phyloP scores from a whole-genome alignment of 2,888 invertebrate species.

The Drosophila sordidapex region DNA sequence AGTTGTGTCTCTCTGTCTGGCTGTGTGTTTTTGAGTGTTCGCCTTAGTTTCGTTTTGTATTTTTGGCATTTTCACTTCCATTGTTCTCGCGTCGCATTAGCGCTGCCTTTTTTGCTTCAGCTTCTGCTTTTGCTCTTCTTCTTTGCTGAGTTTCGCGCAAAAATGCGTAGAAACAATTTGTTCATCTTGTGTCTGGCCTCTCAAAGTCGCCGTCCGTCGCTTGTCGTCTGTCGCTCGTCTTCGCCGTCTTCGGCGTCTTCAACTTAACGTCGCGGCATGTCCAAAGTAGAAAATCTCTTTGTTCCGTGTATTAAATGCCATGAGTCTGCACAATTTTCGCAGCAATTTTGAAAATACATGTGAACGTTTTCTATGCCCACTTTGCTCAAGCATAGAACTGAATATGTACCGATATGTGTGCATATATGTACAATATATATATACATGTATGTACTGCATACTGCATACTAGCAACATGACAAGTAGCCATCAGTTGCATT shows the following conservation, averaged over 20 bases:
- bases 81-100: slow-evolving; percentile 62
- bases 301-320: slow-evolving; percentile 66
- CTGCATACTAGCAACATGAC: neutral
- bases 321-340: slow-evolving; percentile 68
- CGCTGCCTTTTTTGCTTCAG: slow-evolving; percentile 38
- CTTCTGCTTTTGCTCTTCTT: slow-evolving; percentile 18
- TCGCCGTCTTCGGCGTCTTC: slow-evolving; percentile 16
- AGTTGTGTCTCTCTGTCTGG: slow-evolving; percentile 14
- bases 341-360: slow-evolving; percentile 40
- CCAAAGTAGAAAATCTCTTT: slow-evolving; percentile 70
- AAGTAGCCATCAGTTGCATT: neutral
- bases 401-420: neutral
- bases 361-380: neutral
- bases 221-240: neutral
- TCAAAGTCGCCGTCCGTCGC: slow-evolving; percentile 33
- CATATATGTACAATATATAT: neutral
- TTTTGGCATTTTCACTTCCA: slow-evolving; percentile 66
- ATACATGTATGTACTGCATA: neutral
- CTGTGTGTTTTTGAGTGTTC: slow-evolving; percentile 12
- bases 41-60: slow-evolving; percentile 50
- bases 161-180: slow-evolving; percentile 64
- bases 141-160: slow-evolving; percentile 39
- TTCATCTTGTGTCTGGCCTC: slow-evolving; percentile 42
- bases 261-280: slow-evolving; percentile 38
- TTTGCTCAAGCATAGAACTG: neutral